Percentiles rank a stretch among this genome's conserved stretches.
phyloP scores from a whole-genome alignment of 2,888 invertebrate genomes.

The Mythimna vitellina region DNA sequence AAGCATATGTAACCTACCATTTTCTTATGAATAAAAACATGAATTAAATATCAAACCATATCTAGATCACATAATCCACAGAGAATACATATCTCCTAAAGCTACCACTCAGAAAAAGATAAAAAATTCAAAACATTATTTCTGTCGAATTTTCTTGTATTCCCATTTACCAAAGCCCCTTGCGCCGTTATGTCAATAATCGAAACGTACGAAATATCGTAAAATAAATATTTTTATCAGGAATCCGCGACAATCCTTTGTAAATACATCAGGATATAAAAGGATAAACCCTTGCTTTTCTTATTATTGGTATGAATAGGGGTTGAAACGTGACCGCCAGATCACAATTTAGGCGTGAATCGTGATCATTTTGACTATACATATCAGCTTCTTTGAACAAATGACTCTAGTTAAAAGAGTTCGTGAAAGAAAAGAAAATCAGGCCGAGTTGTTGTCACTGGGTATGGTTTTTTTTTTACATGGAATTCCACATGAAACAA shows the following conservation, averaged over 20 bases:
- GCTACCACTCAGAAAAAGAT: conserved; percentile 45
- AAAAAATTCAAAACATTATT: conserved; percentile 53
- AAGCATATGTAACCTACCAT: too few species aligned
- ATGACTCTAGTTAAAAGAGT: too few species aligned
- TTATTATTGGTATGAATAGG: conserved; percentile 57
- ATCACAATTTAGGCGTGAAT: conserved; percentile 30
- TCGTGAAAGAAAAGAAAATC: too few species aligned
- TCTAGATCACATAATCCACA: conserved; percentile 28
- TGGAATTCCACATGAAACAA: too few species aligned
- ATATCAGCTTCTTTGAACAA: too few species aligned
- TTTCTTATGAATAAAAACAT: conserved; percentile 6
- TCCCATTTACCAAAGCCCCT: conserved; percentile 40
- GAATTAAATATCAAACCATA: conserved; percentile 40
- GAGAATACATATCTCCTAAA: conserved; percentile 12
- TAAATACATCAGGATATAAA: conserved; percentile 67
- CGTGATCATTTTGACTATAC: neutral
- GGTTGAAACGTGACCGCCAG: conserved; percentile 49
- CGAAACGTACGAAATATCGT: conserved; percentile 39
- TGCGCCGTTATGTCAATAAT: conserved; percentile 56
- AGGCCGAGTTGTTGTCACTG: too few species aligned
- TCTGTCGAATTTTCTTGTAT: conserved; percentile 32
- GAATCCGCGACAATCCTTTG: conserved; percentile 63
- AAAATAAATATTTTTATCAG: conserved; percentile 64
- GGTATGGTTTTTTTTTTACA: too few species aligned
- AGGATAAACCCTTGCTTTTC: conserved; percentile 59